These are phyloP conservation scores for Perca schrenkii DNA, from an alignment of 2,113 vertebrate genomes.

Conservation along the genomic window DNA sequence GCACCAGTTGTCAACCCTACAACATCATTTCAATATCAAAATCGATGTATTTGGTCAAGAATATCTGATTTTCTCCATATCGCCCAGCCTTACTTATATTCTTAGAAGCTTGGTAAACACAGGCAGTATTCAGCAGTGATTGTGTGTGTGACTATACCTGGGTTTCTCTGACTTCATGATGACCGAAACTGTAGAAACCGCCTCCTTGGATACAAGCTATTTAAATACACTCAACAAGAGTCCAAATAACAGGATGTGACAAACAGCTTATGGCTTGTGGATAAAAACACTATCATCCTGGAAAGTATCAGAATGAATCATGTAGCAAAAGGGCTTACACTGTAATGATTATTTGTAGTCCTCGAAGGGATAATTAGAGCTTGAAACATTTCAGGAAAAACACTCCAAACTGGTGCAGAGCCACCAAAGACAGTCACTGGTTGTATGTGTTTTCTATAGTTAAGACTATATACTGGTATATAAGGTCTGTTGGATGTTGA, in stretches of 20 bases:
- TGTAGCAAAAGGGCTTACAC: neutral
- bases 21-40: too few relatives aligned
- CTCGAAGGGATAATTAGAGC: neutral
- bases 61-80: too few relatives aligned
- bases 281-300: neutral
- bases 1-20: too few relatives aligned
- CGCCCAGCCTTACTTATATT: too few relatives aligned
- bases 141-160: neutral
- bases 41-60: too few relatives aligned
- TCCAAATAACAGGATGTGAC: neutral
- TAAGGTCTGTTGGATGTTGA: neutral
- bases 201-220: neutral
- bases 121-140: neutral
- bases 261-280: neutral
- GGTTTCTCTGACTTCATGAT: neutral
- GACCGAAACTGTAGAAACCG: neutral
- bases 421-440: neutral
- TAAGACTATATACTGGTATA: too few relatives aligned
- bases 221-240: neutral
- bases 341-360: constrained; percentile 9
- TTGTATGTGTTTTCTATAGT: neutral
- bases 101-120: too few relatives aligned
- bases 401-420: neutral
- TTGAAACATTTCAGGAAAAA: neutral
- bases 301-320: neutral